Evolutionary conservation across 2,888 invertebrate genomes (phyloP).

Genomic region (Cheilosia vulpina): DNA sequence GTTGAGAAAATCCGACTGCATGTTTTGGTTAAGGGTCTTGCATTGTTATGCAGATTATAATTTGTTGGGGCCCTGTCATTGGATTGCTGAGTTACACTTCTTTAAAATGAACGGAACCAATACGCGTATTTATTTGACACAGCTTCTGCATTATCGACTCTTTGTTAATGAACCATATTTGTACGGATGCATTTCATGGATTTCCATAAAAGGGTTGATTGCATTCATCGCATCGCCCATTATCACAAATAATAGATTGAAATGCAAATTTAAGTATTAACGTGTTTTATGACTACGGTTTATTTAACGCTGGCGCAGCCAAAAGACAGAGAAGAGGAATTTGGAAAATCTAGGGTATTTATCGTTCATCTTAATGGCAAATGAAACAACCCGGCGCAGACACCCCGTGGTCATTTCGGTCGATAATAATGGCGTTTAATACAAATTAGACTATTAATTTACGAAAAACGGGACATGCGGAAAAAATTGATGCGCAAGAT

Average conservation of each 20-base stretch:
- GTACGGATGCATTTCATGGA: conserved; percentile 6
- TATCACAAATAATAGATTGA: conserved; percentile 63
- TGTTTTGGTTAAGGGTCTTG: conserved; percentile 5
- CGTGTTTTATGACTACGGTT: conserved; percentile 34
- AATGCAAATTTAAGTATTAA: conserved; percentile 53
- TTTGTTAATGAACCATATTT: conserved; percentile 33
- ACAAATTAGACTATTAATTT: conserved; percentile 48
- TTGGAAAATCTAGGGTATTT: conserved; percentile 22
- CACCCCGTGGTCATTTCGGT: conserved; percentile 44
- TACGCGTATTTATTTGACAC: not conserved
- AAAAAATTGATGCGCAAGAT: conserved; percentile 11
- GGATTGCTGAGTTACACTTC: conserved; percentile 46
- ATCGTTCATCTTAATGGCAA: conserved; percentile 56
- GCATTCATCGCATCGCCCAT: conserved; percentile 19
- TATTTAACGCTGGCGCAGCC: conserved; percentile 18
- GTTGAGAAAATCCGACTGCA: not conserved
- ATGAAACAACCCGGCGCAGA: conserved; percentile 38
- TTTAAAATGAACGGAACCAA: not conserved
- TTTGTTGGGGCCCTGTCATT: conserved; percentile 19
- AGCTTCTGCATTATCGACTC: conserved; percentile 51
- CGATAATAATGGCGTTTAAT: conserved; percentile 58
- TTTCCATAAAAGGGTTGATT: conserved; percentile 60
- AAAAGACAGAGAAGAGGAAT: conserved; percentile 22
- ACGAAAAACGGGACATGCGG: not conserved
- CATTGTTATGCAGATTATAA: conserved; percentile 41